Percentiles rank a stretch among this genome's conserved stretches.
These are phyloP conservation scores for Sardina pilchardus DNA, from an alignment of 2,113 vertebrate species.

Conservation along the genomic window DNA sequence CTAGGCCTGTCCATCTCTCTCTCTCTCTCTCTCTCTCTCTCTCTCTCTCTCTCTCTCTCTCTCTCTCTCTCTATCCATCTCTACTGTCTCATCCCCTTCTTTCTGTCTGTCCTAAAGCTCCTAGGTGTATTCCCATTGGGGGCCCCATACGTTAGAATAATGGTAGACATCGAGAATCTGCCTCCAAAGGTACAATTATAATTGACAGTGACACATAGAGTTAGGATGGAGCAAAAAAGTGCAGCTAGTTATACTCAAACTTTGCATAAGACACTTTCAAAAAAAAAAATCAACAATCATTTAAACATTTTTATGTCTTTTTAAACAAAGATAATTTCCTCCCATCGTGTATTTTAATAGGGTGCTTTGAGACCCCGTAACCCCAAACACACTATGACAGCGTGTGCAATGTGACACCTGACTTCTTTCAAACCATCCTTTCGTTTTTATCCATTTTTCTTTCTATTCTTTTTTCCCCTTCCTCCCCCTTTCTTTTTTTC, in stretches of 20 bases:
- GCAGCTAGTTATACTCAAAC: background rate
- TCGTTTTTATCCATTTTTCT: background rate
- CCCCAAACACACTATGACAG: background rate
- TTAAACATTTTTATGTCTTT: too few species aligned
- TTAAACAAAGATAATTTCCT: background rate
- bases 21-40: background rate
- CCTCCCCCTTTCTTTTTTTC: conserved; percentile 27
- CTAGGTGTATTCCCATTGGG: background rate
- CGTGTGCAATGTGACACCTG: background rate
- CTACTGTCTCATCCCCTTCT: background rate
- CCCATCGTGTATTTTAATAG: background rate
- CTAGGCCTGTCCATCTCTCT: conserved; percentile 16
- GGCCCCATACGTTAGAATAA: background rate
- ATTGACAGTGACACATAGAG: background rate
- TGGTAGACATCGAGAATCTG: background rate
- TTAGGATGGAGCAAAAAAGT: background rate
- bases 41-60: conserved; percentile 26
- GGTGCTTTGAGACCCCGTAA: background rate
- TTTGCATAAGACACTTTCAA: too few species aligned
- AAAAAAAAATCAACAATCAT: too few species aligned
- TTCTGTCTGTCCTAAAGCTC: conserved; percentile 16
- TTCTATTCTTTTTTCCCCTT: conserved; percentile 28
- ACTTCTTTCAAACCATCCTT: background rate
- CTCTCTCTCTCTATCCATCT: background rate
- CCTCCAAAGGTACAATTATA: background rate